Percentiles rank a stretch among this genome's conserved stretches.
These are phyloP conservation scores for Cyprinella venusta DNA, from an alignment of 2,797 vertebrate genomes.

Conservation along the genomic window DNA sequence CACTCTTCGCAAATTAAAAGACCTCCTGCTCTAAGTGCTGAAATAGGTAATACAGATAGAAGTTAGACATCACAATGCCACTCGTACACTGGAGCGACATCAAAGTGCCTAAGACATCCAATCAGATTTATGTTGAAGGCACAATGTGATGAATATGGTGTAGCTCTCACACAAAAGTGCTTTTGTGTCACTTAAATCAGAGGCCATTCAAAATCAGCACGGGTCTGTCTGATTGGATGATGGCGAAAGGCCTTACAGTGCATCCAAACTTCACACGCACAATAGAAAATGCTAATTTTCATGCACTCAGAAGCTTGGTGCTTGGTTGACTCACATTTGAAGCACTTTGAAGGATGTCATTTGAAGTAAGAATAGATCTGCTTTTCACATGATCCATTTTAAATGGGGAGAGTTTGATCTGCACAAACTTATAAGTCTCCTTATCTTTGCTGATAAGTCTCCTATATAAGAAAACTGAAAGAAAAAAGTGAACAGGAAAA, in stretches of 20 bases:
- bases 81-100: constrained; percentile 64
- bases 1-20: constrained; percentile 61
- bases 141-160: constrained; percentile 69
- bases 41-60: constrained; percentile 61
- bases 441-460: constrained; percentile 27
- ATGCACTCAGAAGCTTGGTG: constrained; percentile 43
- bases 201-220: constrained; percentile 62
- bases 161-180: constrained; percentile 64
- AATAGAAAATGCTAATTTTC: constrained; percentile 66
- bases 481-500: constrained; percentile 14
- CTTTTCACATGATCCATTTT: constrained; percentile 10
- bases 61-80: constrained; percentile 64
- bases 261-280: constrained; percentile 62
- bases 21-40: constrained; percentile 62
- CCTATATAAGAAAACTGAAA: not conserved
- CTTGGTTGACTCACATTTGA: constrained; percentile 43
- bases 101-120: constrained; percentile 64
- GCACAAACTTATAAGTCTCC: not conserved
- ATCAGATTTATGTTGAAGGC: constrained; percentile 66
- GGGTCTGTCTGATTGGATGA: constrained; percentile 59
- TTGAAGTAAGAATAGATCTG: constrained; percentile 25
- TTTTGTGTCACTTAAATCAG: constrained; percentile 65
- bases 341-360: constrained; percentile 37
- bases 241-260: constrained; percentile 59
- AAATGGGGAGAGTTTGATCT: constrained; percentile 9